Evolutionary conservation across 2,797 vertebrate genomes (phyloP), one percentile per base, ranked within the genome.

Genomic region (Coregonus ussuriensis): DNA sequence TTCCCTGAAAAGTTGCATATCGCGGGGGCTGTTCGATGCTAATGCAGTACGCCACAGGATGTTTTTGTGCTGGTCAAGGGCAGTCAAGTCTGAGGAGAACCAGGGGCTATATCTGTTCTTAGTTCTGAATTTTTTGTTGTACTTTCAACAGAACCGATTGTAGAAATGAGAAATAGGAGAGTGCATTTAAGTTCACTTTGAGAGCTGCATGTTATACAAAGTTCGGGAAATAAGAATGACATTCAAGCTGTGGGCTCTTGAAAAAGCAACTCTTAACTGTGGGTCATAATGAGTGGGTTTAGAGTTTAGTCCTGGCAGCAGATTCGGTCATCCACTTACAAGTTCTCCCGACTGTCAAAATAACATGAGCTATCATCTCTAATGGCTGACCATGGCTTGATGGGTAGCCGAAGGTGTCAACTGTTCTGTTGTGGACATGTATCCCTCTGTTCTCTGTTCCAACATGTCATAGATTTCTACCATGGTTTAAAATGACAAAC

Each of bases 321-420:
- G 81, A 78, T 74, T 78, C 52, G 35, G 56, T 72, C 53, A 79
- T 65, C 74, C 52, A 65, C 56, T 65, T 59, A 75, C 62, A 69
- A 65, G 63, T 68, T 76, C 74, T 77, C 71, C 76, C 63, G 21
- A 7, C 65, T 74, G 74, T 81, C 82, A 84, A 66, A 85, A 81
- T 29, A 77, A 47, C 41, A 11, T 47, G 41, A 47, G 3, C 41
- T 11, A 76, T 79, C 81, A 75, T 71, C 59, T 71, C n/a, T 41
- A 29, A 82, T 78, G 59, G 56, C n/a, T 63, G 54, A 41, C 79
- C 72, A 69, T 51, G 75, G 56, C 31, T 51, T 72, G 75, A 86
- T 72, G 70, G 21, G 66, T 66, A 71, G 81, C 87, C 78, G 52
- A 13, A 47, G 79, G 84, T 77, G 76, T 83, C 69, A 71, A 37